A percentile compares a stretch with the other conserved stretches of the same genome.
These are phyloP conservation scores for Epizoanthus fatuus DNA, from an alignment of 92 coral and sea anemone genomes.

Conservation along the genomic window DNA sequence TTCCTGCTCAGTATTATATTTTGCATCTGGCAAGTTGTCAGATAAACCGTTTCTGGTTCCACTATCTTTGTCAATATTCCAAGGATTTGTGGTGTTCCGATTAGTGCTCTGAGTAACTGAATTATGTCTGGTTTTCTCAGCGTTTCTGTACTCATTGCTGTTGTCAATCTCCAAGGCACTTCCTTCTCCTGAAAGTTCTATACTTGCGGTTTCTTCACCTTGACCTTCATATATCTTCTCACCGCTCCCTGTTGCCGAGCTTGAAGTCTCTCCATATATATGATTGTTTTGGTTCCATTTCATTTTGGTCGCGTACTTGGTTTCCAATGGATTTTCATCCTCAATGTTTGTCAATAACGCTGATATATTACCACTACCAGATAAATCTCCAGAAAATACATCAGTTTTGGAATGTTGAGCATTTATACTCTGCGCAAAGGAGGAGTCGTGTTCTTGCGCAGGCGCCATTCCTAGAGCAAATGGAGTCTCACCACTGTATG, in stretches of 20 bases:
- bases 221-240: not conserved
- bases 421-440: not conserved
- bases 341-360: not conserved
- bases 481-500: not conserved
- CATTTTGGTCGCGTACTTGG: not conserved
- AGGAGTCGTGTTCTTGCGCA: not conserved
- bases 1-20: not conserved
- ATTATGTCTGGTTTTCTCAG: not conserved
- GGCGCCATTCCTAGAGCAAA: not conserved
- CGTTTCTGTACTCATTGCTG: not conserved
- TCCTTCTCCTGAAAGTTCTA: not conserved
- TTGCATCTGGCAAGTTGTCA: not conserved
- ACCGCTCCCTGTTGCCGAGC: not conserved
- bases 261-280: not conserved
- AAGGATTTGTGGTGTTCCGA: not conserved
- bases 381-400: not conserved
- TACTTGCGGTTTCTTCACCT: not conserved
- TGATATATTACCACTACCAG: not conserved
- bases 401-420: not conserved
- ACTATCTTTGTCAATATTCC: not conserved
- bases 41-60: not conserved
- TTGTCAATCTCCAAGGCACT: not conserved
- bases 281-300: not conserved
- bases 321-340: not conserved
- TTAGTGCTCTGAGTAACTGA: not conserved